Evolutionary conservation across 2,113 vertebrate genomes (phyloP), one percentile per base, ranked within the genome.

Genomic region (Dicentrarchus labrax): DNA sequence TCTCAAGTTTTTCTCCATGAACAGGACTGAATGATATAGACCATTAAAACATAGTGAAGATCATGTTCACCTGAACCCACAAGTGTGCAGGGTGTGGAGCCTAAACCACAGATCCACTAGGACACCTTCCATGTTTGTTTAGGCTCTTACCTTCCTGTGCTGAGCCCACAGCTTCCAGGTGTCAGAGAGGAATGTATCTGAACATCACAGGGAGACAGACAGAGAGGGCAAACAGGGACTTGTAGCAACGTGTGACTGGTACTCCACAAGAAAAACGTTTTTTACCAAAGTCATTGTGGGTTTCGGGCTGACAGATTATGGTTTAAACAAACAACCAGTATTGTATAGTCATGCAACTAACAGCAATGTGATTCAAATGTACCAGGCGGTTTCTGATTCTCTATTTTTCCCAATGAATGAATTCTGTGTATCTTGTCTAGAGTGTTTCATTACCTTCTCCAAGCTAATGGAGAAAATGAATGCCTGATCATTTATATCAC

Each of bases 101-200:
- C 41, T 1, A 47, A 71, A 66, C 47, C 81, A 8, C 80, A 64
- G 76, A 81, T 72, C 73, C 72, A 45, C 64, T 6, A 15, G 78
- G 82, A 86, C 88, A 78, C 43, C 80, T 51, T 72, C 73, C 48
- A 30, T 89, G 87, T 91, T 86, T 87, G 72, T 78, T 84, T 65
- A 87, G 82, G 72, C 59, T 76, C 80, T n/a, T 41, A 9, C 51
- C 87, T 94, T 92, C 90, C 91, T 90, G 86, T 57, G 76, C 76
- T 89, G 88, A 91, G 86, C 89, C 82, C 69, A 86, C 78, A 75
- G 86, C 89, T 89, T 90, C 93, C 91, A 93, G 91, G 86, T 94
- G 93, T 92, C 93, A 92, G 22, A 64, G 66, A 93, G 62, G 91
- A 94, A 94, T 94, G 92, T 17, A 67, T 13, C 17, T 24, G 72